Percentiles rank a stretch among this genome's conserved stretches.
Conservation (phyloP, 1,140 invertebrate genomes). For the Ceratosolen solmsi region DNA sequence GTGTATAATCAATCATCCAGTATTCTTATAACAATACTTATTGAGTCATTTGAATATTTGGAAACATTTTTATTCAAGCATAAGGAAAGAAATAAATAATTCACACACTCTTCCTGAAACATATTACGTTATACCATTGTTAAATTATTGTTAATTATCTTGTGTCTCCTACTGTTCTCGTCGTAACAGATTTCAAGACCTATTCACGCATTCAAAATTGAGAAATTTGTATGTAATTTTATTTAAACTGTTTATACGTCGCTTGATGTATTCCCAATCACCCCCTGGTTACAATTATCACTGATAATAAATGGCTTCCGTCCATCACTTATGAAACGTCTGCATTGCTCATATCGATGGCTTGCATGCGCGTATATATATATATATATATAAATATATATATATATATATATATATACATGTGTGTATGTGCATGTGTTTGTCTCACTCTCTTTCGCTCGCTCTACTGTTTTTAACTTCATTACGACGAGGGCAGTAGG, state of each 20-base stretch:
- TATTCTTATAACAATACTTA: too few species aligned
- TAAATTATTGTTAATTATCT: slow-evolving; percentile 26
- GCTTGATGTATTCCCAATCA: slow-evolving; percentile 56
- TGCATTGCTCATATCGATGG: slow-evolving; percentile 17
- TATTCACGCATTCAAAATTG: neutral
- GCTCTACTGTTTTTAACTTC: slow-evolving; percentile 1
- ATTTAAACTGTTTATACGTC: neutral
- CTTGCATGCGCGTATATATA: too few species aligned
- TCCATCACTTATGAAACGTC: slow-evolving; percentile 57
- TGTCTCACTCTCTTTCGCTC: neutral
- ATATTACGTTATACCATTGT: slow-evolving; percentile 11
- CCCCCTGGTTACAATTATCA: slow-evolving; percentile 70
- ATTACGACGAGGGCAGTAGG: slow-evolving; percentile 57
- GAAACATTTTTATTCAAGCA: neutral
- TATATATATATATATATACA: too few species aligned
- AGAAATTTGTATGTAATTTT: neutral
- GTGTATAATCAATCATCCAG: too few species aligned
- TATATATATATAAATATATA: too few species aligned
- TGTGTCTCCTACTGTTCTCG: neutral
- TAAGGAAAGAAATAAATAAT: neutral
- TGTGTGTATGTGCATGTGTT: too few species aligned
- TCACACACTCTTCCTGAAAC: neutral
- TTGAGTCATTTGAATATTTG: too few species aligned
- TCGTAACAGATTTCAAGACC: slow-evolving; percentile 10
- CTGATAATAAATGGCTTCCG: slow-evolving; percentile 63